Base-by-base conservation (phyloP, 1,140 invertebrate species). In the Calliopsis andreniformis region DNA sequence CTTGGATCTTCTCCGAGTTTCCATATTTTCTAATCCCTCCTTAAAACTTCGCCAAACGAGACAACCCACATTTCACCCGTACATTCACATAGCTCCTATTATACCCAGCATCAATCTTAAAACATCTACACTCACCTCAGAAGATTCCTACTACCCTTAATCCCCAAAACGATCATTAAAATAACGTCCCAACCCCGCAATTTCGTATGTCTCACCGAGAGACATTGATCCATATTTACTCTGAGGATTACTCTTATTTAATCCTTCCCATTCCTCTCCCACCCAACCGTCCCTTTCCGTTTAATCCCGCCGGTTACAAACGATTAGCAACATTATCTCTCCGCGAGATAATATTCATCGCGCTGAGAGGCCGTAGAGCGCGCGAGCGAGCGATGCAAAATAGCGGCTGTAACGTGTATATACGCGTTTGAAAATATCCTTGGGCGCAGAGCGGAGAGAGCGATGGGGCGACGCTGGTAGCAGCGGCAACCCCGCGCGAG, bases 391-490 rank as follows among this genome's bases (percentile, higher is more conserved):
- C 32, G 51, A 68, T 51, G 64, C 20, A 39, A 51, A 67, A 20
- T 56, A 68, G 12, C 47, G 12, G 20, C 2, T 10, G n/a, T 10
- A 10, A 10, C 10, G 35, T 39, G 30, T 49, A 14, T 51, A 61
- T 53, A 28, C 61, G 28, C 55, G 70, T 66, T 66, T 32, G 61
- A 73, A 73, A 73, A 64, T 73, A 73, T 73, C 62, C 61, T 64
- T 73, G 20, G 47, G 20, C 25, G 35, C 32, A 16, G 32, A 20
- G 62, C n/a, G n/a, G n/a, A n/a, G n/a, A n/a, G 30, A 61, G 68
- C 78, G 70, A 59, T 66, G 63, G 79, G 80, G 79, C 51, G 71
- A 67, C 20, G 62, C 20, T 75, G 62, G 71, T 67, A 75, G 39
- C 71, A 59, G 69, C 71, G 69, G 69, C 69, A 75, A 75, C 71